Evolutionary conservation across 30 jellyfish, hydroid and myxozoan species (phyloP).

Genomic region (Haliclystus octoradiatus): DNA sequence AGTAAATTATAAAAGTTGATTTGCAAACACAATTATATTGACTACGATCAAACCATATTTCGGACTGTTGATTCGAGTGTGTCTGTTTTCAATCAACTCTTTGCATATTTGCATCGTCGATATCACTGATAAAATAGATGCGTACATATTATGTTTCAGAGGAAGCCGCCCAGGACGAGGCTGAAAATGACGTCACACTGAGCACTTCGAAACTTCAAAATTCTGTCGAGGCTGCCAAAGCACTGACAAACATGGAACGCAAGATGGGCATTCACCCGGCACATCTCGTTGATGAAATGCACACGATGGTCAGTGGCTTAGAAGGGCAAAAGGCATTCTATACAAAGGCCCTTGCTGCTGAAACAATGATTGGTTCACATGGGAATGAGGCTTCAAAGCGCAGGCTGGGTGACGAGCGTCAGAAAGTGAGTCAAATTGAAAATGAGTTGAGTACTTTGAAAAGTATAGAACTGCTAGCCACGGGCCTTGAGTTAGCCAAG

Average conservation of each 20-base stretch:
- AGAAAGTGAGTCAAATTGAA: conserved; percentile 56
- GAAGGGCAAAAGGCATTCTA: conserved; percentile 48
- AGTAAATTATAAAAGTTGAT: too few relatives aligned
- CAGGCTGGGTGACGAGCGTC: conserved; percentile 68
- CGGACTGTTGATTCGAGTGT: too few relatives aligned
- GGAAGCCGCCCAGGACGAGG: conserved; percentile 2
- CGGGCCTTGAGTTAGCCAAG: conserved; percentile 83
- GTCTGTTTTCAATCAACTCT: too few relatives aligned
- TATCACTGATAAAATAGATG: not conserved
- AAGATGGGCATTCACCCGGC: conserved; percentile 81
- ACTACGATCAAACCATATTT: too few relatives aligned
- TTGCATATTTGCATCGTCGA: too few relatives aligned
- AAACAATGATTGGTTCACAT: conserved; percentile 38
- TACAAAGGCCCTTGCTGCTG: conserved; percentile 68
- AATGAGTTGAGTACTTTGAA: conserved; percentile 57
- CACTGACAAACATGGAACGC: conserved; percentile 55
- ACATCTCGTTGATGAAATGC: conserved; percentile 65
- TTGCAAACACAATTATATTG: too few relatives aligned
- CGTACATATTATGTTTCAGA: not conserved
- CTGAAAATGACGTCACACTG: conserved; percentile 32
- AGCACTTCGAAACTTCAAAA: conserved; percentile 52
- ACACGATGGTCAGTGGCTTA: conserved; percentile 36
- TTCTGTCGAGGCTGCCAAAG: conserved; percentile 66
- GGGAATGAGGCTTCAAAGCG: conserved; percentile 61
- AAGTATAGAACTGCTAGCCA: conserved; percentile 73